phyloP scores from a whole-genome alignment of 2,888 invertebrate genomes.

The Yponomeuta cagnagella region DNA sequence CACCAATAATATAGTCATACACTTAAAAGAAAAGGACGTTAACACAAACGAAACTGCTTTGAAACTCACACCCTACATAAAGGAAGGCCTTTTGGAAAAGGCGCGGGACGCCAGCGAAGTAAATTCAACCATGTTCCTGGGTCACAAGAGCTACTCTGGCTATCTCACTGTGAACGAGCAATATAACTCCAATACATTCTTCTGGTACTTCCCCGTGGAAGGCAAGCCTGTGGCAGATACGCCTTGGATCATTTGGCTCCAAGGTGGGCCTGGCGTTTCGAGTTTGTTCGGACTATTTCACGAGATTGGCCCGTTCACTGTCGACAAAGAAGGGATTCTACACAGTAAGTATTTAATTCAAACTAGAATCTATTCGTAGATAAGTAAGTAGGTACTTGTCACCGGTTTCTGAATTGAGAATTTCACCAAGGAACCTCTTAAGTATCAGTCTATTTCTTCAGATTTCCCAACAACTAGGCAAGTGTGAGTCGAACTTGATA shows the following conservation, averaged over 20 bases:
- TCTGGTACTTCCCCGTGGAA: conserved; percentile 86
- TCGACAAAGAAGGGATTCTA: conserved; percentile 7
- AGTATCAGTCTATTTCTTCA: too few relatives aligned
- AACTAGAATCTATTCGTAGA: too few relatives aligned
- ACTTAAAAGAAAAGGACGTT: too few relatives aligned
- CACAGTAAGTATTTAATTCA: neutral
- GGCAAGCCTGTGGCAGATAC: conserved; percentile 45
- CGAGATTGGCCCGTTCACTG: conserved; percentile 57
- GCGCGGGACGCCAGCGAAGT: conserved; percentile 50
- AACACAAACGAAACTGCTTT: conserved; percentile 37
- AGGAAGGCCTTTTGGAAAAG: conserved; percentile 45
- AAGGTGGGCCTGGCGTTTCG: conserved; percentile 90
- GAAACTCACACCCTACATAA: conserved; percentile 53
- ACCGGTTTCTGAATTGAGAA: too few relatives aligned
- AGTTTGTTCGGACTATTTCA: conserved; percentile 68
- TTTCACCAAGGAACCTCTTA: too few relatives aligned
- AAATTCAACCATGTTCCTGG: conserved; percentile 43
- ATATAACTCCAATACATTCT: conserved; percentile 85
- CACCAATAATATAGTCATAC: too few relatives aligned
- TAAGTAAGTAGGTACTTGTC: too few relatives aligned
- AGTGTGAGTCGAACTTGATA: too few relatives aligned
- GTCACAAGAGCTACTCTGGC: conserved; percentile 68
- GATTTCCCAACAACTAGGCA: too few relatives aligned
- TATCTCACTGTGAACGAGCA: conserved; percentile 83
- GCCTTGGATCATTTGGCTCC: conserved; percentile 91